These are phyloP conservation scores for Thalassoma bifasciatum DNA, from an alignment of 2,113 vertebrate genomes.

Conservation along the genomic window DNA sequence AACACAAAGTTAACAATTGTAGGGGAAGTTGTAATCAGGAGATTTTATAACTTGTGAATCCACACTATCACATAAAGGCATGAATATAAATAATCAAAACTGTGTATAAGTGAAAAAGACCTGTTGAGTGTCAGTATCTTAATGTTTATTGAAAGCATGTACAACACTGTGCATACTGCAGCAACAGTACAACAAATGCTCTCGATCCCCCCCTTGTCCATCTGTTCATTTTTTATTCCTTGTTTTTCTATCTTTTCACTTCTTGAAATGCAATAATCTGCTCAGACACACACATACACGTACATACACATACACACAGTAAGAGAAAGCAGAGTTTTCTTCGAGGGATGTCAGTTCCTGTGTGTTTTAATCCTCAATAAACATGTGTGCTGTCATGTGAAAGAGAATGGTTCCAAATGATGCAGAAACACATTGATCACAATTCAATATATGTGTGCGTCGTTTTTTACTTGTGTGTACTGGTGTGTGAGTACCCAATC, in stretches of 20 bases:
- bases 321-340: conserved; percentile 27
- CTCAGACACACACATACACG: conserved; percentile 13
- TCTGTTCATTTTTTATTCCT: background rate
- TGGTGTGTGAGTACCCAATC: conserved; percentile 43
- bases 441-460: conserved; percentile 16
- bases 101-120: too few species aligned
- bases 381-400: conserved; percentile 32
- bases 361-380: conserved; percentile 42
- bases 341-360: conserved; percentile 33
- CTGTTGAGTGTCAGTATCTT: too few species aligned
- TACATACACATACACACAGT: conserved; percentile 1
- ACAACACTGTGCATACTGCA: too few species aligned
- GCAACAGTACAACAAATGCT: conserved; percentile 1
- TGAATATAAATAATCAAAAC: too few species aligned
- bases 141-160: too few species aligned
- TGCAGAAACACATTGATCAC: conserved; percentile 69
- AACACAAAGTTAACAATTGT: background rate
- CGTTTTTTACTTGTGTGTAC: conserved; percentile 10
- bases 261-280: background rate
- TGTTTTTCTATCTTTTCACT: background rate
- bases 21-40: background rate
- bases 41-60: conserved; percentile 12
- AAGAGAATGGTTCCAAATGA: conserved; percentile 57
- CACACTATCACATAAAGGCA: background rate
- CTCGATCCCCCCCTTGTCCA: background rate